Evolutionary conservation across 1,140 invertebrate species (phyloP).

Genomic region (Pantala flavescens): DNA sequence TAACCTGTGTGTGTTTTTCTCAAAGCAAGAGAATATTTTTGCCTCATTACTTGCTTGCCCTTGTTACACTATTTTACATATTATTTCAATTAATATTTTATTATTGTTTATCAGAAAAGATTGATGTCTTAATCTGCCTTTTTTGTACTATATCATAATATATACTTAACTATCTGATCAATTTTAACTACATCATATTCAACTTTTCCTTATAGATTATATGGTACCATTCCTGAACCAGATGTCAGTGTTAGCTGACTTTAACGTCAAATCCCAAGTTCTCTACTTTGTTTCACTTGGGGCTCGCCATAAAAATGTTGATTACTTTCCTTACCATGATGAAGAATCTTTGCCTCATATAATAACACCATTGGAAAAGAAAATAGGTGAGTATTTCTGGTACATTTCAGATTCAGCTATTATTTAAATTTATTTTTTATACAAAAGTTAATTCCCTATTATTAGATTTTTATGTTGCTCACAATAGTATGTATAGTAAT

Average conservation of each 20-base stretch:
- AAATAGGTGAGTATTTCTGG: constrained; percentile 46
- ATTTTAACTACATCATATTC: no score
- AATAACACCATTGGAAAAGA: constrained; percentile 74
- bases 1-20: background rate
- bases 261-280: constrained; percentile 70
- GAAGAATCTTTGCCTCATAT: constrained; percentile 55
- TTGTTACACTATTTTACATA: no score
- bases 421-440: no score
- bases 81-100: constrained; percentile 15
- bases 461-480: no score
- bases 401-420: no score
- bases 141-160: no score
- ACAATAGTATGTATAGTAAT: no score
- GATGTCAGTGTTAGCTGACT: constrained; percentile 54
- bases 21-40: background rate
- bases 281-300: constrained; percentile 69
- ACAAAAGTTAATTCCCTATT: no score
- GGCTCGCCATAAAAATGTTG: constrained; percentile 47
- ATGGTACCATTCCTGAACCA: constrained; percentile 58
- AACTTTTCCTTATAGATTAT: constrained; percentile 46
- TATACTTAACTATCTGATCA: no score
- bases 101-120: constrained; percentile 16
- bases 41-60: constrained; percentile 16
- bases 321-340: constrained; percentile 47
- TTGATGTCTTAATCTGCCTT: constrained; percentile 27